These are phyloP conservation scores for Linyphia triangularis DNA, from an alignment of 2,888 invertebrate genomes.

Conservation along the genomic window DNA sequence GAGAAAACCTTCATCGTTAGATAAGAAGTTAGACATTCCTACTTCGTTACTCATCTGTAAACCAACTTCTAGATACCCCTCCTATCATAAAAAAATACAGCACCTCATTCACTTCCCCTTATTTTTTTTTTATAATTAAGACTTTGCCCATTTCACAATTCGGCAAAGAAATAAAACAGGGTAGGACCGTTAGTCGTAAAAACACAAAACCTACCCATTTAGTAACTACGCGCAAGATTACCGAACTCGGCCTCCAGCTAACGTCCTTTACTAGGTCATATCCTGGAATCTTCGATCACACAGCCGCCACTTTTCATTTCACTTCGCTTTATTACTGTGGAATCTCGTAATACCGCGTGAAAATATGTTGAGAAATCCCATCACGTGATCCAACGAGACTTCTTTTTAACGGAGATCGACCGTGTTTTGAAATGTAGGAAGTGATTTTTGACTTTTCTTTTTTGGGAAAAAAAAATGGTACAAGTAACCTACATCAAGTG, in stretches of 20 bases:
- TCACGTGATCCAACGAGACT: neutral
- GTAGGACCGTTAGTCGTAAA: neutral
- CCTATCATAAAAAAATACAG: no score
- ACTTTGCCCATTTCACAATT: conserved; percentile 32
- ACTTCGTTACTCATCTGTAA: no score
- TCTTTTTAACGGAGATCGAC: neutral
- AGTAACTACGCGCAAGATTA: conserved; percentile 18
- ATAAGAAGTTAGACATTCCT: no score
- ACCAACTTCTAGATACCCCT: no score
- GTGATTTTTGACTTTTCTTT: neutral
- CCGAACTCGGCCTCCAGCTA: conserved; percentile 37
- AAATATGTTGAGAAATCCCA: conserved; percentile 5
- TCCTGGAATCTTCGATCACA: conserved; percentile 65
- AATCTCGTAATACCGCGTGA: neutral
- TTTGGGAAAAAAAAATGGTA: neutral
- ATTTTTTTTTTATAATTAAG: conserved; percentile 14
- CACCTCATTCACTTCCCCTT: neutral
- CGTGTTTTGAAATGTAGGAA: neutral
- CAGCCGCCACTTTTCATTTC: conserved; percentile 40
- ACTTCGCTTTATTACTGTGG: conserved; percentile 7
- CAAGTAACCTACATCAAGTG: neutral
- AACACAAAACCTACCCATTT: neutral
- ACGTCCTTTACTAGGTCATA: conserved; percentile 68
- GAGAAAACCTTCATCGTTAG: no score
- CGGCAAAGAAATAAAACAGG: conserved; percentile 21